Conservation (phyloP, 2,797 vertebrate species). For the Danio aesculapii region DNA sequence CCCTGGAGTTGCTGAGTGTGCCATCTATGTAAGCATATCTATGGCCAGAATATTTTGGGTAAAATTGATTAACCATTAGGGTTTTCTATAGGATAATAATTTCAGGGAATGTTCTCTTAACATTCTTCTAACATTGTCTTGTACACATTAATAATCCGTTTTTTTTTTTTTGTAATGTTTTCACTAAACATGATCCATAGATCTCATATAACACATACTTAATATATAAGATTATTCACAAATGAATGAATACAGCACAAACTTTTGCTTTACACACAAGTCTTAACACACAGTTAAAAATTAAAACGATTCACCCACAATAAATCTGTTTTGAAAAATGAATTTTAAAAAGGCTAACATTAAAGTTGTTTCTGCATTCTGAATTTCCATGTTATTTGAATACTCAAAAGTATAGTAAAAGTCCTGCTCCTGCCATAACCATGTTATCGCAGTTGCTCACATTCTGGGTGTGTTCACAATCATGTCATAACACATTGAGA, state of each 20-base stretch:
- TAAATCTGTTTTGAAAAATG: constrained; percentile 4
- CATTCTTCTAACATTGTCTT: neutral
- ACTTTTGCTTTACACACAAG: neutral
- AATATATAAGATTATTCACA: neutral
- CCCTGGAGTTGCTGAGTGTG: no score
- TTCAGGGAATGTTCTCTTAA: neutral
- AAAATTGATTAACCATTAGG: no score
- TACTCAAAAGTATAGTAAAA: neutral
- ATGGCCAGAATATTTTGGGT: neutral
- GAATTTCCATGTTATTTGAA: constrained; percentile 40
- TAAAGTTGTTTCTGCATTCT: neutral
- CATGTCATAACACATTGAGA: constrained; percentile 76
- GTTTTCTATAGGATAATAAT: neutral
- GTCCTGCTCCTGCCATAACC: constrained; percentile 49
- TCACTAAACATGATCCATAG: neutral
- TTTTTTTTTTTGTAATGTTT: neutral
- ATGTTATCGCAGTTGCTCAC: constrained; percentile 75
- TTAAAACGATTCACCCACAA: neutral
- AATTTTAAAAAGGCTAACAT: neutral
- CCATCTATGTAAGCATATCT: no score
- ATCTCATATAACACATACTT: neutral
- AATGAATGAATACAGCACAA: neutral
- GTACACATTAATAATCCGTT: neutral
- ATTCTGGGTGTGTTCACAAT: constrained; percentile 81
- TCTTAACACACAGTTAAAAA: neutral